Evolutionary conservation across 1,140 invertebrate species (phyloP), one percentile per base, ranked within the genome.

Genomic region (Lethrus apterus): DNA sequence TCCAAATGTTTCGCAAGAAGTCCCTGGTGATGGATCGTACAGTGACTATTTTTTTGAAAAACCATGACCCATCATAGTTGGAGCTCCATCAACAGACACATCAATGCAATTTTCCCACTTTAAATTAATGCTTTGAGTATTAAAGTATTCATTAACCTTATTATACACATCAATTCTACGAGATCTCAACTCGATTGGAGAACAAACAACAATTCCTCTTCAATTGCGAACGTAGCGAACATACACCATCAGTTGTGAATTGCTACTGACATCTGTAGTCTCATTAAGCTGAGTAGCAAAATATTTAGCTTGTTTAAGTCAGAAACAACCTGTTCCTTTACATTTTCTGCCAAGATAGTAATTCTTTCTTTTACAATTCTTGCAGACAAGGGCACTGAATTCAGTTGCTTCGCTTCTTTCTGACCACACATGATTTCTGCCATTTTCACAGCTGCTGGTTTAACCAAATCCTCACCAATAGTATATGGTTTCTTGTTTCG

Each of bases 331-430:
- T 44, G 42, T 20, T 44, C 26, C 5, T 21, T 24, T 13, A 44
- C n/a, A n/a, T n/a, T n/a, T n/a, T n/a, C n/a, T n/a, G n/a, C n/a
- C n/a, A n/a, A n/a, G n/a, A n/a, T n/a, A 49, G 45, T 44, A 47
- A 47, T 47, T 47, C 34, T 2, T 47, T 47, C 20, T 41, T 47
- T 43, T 23, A 47, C 48, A 54, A 54, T 54, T 54, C 40, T 48
- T 30, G 49, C 51, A 50, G 51, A 53, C 43, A 53, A 53, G 43
- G 43, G 48, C 51, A 53, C 43, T 51, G 43, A 53, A 53, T 51
- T 54, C 48, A 51, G 51, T 54, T 51, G 51, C 48, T 46, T 54
- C 36, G 48, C 48, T 51, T 54, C 30, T 47, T 54, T 54, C 43
- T 42, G 21, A 29, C 34, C 44, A 51, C 49, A 51, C 40, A 51